Evolutionary conservation across 2,797 vertebrate genomes (phyloP).

Genomic region (Acrossocheilus wenchowensis): DNA sequence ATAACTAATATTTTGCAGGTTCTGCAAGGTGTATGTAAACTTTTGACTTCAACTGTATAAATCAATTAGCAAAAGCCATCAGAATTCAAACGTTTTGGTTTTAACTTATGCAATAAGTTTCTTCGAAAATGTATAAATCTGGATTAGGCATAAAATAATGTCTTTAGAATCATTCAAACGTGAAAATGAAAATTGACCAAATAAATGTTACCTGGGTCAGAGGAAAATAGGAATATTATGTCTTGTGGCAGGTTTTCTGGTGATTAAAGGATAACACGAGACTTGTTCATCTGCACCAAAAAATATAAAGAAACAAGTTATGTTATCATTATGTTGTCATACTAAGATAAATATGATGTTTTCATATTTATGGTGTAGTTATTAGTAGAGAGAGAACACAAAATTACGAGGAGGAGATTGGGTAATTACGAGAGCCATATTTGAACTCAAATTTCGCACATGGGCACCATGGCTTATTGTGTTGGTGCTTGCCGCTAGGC

Average conservation of each 20-base stretch:
- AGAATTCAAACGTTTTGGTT: no score
- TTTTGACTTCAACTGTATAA: no score
- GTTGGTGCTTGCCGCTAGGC: not conserved
- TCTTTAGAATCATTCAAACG: not conserved
- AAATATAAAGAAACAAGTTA: not conserved
- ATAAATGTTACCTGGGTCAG: no score
- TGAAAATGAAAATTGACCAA: not conserved
- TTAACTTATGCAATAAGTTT: no score
- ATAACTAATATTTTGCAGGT: no score
- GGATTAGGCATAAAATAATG: not conserved
- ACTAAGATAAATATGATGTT: not conserved
- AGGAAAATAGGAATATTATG: no score
- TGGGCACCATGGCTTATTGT: not conserved
- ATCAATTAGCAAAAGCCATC: not conserved
- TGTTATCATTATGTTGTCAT: not conserved
- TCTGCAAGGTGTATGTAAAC: no score
- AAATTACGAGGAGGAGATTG: not conserved
- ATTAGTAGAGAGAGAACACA: not conserved
- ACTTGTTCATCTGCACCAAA: no score
- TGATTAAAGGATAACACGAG: no score
- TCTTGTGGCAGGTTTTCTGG: no score
- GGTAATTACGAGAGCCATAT: not conserved
- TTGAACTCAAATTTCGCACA: not conserved
- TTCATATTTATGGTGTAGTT: not conserved
- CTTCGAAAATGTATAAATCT: not conserved